phyloP scores from a whole-genome alignment of 1,140 invertebrate genomes.

The Ceratosolen fusciceps region DNA sequence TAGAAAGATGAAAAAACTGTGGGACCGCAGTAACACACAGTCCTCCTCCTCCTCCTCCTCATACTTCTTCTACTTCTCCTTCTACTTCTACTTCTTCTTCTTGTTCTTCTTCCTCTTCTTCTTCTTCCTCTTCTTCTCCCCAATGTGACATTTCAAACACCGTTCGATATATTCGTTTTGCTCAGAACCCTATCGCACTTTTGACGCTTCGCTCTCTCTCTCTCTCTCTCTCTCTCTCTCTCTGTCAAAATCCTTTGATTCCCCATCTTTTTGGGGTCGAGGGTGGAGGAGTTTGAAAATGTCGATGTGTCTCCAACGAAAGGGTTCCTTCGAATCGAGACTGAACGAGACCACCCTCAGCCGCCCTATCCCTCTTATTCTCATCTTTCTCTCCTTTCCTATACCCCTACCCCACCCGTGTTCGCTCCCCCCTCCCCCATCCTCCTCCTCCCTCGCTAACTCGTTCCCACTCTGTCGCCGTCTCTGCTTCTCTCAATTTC shows the following conservation, averaged over 20 bases:
- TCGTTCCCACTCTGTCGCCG: too few relatives aligned
- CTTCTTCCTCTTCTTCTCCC: constrained; percentile 15
- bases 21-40: not conserved
- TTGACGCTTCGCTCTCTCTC: constrained; percentile 57
- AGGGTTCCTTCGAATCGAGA: constrained; percentile 58
- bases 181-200: constrained; percentile 52
- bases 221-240: constrained; percentile 41
- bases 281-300: constrained; percentile 49
- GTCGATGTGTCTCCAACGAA: constrained; percentile 56
- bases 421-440: constrained; percentile 38
- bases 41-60: constrained; percentile 41
- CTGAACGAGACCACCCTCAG: constrained; percentile 20
- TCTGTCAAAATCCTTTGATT: constrained; percentile 63
- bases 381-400: constrained; percentile 40
- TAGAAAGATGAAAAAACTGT: constrained; percentile 10
- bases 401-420: too few relatives aligned
- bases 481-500: not conserved
- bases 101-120: too few relatives aligned
- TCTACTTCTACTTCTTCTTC: too few relatives aligned
- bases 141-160: constrained; percentile 48
- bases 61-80: too few relatives aligned
- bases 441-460: not conserved
- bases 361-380: constrained; percentile 36
- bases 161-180: constrained; percentile 47
- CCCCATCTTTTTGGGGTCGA: constrained; percentile 58